Conservation (phyloP, 2,888 invertebrate genomes). For the Achlya flavicornis region DNA sequence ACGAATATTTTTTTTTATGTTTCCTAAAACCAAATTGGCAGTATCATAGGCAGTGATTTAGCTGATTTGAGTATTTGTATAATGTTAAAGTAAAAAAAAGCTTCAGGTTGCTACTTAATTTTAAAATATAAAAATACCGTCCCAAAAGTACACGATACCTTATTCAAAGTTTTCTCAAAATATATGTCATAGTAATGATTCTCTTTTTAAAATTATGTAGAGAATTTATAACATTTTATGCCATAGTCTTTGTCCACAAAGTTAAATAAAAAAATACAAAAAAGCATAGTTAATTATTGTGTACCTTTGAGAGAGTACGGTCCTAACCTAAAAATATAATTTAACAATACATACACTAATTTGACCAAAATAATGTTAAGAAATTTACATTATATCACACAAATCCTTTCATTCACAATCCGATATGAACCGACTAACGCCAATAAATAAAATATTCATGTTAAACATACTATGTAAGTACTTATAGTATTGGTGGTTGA, state of each 20-base stretch:
- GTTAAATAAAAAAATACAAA: not conserved
- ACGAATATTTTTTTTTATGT: conserved; percentile 10
- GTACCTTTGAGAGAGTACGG: conserved; percentile 68
- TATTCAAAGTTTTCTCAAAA: conserved; percentile 5
- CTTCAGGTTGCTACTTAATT: conserved; percentile 37
- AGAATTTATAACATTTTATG: no score
- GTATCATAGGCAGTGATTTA: conserved; percentile 60
- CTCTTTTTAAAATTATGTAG: no score
- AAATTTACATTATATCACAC: conserved; percentile 80
- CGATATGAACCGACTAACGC: conserved; percentile 52
- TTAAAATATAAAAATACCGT: conserved; percentile 36
- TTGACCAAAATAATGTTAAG: conserved; percentile 58
- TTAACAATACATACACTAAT: conserved; percentile 58
- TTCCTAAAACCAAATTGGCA: conserved; percentile 41
- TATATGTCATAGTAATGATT: not conserved
- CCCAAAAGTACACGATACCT: conserved; percentile 70
- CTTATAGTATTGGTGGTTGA: conserved; percentile 49
- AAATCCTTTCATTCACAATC: conserved; percentile 55
- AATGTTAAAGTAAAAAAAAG: conserved; percentile 38
- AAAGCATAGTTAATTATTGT: conserved; percentile 38
- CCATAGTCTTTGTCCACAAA: not conserved
- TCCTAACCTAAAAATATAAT: conserved; percentile 52
- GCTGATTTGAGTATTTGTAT: conserved; percentile 68
- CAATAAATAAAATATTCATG: conserved; percentile 57
- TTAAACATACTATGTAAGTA: conserved; percentile 28